phyloP scores from a whole-genome alignment of 1,140 invertebrate species.

The Euwallacea similis region DNA sequence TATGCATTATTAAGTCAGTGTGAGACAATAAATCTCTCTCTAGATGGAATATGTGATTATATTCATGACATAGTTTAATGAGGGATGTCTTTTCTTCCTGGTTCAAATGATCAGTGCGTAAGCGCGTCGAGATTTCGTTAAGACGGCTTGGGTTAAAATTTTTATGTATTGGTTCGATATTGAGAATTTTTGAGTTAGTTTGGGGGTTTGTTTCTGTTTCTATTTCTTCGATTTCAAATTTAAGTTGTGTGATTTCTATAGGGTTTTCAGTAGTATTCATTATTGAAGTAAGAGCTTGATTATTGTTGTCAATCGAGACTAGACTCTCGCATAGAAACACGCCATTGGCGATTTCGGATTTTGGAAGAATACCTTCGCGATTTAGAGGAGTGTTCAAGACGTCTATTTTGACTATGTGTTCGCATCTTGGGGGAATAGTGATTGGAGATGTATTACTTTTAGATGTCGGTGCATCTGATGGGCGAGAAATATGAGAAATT shows the following conservation, averaged over 20 bases:
- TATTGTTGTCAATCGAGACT: background rate
- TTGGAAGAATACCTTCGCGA: conserved; percentile 5
- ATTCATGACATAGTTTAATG: conserved; percentile 4
- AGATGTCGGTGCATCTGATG: background rate
- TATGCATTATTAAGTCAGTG: conserved; percentile 27
- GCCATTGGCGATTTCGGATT: background rate
- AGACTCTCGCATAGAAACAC: background rate
- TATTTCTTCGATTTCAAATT: background rate
- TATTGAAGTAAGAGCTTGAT: background rate
- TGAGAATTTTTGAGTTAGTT: background rate
- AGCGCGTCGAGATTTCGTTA: background rate
- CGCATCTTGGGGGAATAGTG: conserved; percentile 7
- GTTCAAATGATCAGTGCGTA: conserved; percentile 5
- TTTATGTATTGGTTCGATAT: background rate
- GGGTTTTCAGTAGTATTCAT: background rate
- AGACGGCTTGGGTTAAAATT: background rate
- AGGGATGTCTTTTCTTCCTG: conserved; percentile 4
- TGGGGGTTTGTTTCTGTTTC: background rate
- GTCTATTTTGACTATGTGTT: conserved; percentile 10
- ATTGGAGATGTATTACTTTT: background rate
- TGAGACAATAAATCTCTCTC: conserved; percentile 10
- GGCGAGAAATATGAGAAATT: background rate
- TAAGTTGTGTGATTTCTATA: background rate
- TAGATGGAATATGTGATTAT: conserved; percentile 28
- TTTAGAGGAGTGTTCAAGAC: conserved; percentile 7